Percentiles rank a stretch among this genome's conserved stretches.
These are phyloP conservation scores for Sphaerodactylus townsendi DNA, from an alignment of 2,113 vertebrate genomes.

Conservation along the genomic window DNA sequence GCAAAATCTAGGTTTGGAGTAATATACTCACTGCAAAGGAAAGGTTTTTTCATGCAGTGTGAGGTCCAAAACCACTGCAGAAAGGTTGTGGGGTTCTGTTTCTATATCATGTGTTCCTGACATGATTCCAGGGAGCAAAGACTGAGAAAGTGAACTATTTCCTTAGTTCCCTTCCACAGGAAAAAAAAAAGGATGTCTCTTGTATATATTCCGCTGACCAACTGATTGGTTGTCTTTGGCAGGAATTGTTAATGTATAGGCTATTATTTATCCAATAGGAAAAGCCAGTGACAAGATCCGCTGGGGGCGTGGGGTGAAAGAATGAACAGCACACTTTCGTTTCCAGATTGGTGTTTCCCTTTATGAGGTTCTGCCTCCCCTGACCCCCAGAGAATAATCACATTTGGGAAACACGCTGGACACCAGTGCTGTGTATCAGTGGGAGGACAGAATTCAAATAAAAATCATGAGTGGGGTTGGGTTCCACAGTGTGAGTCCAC, in stretches of 20 bases:
- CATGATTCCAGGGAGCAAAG: background rate
- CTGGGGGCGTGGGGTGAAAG: background rate
- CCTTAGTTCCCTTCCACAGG: background rate
- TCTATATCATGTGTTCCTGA: background rate
- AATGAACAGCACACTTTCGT: background rate
- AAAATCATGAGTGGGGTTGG: background rate
- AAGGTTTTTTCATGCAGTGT: background rate
- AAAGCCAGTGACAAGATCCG: background rate
- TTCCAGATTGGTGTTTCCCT: background rate
- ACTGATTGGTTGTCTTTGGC: too few relatives aligned
- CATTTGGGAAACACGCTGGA: background rate
- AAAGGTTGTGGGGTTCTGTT: background rate
- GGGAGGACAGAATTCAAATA: background rate
- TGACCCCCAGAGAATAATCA: too few relatives aligned
- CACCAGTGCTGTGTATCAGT: background rate
- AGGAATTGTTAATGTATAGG: background rate
- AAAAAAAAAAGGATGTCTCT: background rate
- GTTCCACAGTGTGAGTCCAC: background rate
- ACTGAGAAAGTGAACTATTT: background rate
- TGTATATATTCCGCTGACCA: background rate
- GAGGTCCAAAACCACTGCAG: background rate
- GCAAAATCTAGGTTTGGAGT: background rate
- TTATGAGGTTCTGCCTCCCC: background rate
- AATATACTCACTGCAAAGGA: background rate
- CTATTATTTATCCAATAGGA: background rate